Base-by-base conservation (phyloP, 2,888 invertebrate genomes). In the Drosophila infuscata region DNA sequence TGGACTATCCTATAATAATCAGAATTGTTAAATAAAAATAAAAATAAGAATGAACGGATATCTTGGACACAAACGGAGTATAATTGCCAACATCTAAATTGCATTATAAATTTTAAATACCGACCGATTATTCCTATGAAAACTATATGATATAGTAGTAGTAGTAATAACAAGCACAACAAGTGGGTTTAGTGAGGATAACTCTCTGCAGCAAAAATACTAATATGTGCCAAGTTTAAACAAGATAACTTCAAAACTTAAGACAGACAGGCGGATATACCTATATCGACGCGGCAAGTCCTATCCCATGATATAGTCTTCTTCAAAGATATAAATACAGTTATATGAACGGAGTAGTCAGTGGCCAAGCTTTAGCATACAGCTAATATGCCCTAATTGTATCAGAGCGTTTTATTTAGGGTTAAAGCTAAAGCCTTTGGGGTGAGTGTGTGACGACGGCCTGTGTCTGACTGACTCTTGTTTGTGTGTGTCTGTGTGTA, bases 361-460 rank as follows among this genome's bases (percentile, higher is more conserved):
- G 41, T 12, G n/a, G 41, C 51, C 52, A 75, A 69, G 58, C 41
- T 35, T 35, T 15, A 48, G 25, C 63, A 49, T 15, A 20, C 46
- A 79, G 65, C 57, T 53, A 60, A 81, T 69, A 56, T 33, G 46
- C 68, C 20, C n/a, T 46, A 38, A 52, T 35, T 58, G 41, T 46
- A 52, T 51, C 59, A 67, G 67, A 78, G 48, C 57, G 56, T 41
- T 66, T 62, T 56, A 53, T 61, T 68, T 72, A 65, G 78, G 78
- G 81, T 81, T 81, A 72, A 81, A 53, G 59, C 62, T 38, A 49
- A 52, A 20, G 41, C n/a, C n/a, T 25, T 59, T 15, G 71, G 81
- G 59, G 66, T 58, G 81, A 63, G 68, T 68, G 78, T 77, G 78
- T 81, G 71, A 76, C 66, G 62, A 51, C 33, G 25, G 76, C 66